A percentile compares a stretch with the other conserved stretches of the same genome.
Evolutionary conservation across 2,797 vertebrate genomes (phyloP).

Genomic region (Synanceia verrucosa): DNA sequence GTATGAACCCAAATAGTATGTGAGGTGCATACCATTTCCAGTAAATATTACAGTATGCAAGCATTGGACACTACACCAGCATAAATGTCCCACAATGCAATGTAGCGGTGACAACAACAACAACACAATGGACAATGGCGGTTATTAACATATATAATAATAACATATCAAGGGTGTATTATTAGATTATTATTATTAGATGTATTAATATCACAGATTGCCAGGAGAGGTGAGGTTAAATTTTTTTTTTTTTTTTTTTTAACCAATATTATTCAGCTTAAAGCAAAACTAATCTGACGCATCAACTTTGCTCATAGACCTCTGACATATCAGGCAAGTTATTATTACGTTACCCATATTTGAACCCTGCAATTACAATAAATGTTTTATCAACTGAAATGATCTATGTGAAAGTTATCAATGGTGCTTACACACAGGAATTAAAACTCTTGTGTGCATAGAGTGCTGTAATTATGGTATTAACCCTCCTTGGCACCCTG

Average conservation of each 20-base stretch:
- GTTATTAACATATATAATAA: too few species aligned
- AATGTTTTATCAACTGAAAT: slow-evolving; percentile 1
- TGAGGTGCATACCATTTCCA: too few species aligned
- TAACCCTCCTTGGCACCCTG: neutral
- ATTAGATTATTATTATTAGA: too few species aligned
- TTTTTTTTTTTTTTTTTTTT: neutral
- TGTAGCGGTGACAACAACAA: too few species aligned
- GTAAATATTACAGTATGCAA: too few species aligned
- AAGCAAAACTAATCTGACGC: neutral
- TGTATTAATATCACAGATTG: too few species aligned
- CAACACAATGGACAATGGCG: too few species aligned
- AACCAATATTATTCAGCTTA: neutral
- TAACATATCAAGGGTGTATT: too few species aligned
- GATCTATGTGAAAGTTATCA: slow-evolving; percentile 6
- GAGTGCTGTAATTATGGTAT: slow-evolving; percentile 4
- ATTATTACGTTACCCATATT: neutral
- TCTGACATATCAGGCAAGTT: neutral
- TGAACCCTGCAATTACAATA: neutral
- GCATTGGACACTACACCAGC: too few species aligned
- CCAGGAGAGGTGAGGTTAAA: too few species aligned
- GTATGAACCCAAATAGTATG: too few species aligned
- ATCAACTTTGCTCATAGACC: neutral
- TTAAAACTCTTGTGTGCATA: neutral
- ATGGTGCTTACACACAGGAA: neutral
- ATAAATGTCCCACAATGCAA: too few species aligned